Conservation (phyloP, 2,888 invertebrate genomes). For the Lithophane leautieri region DNA sequence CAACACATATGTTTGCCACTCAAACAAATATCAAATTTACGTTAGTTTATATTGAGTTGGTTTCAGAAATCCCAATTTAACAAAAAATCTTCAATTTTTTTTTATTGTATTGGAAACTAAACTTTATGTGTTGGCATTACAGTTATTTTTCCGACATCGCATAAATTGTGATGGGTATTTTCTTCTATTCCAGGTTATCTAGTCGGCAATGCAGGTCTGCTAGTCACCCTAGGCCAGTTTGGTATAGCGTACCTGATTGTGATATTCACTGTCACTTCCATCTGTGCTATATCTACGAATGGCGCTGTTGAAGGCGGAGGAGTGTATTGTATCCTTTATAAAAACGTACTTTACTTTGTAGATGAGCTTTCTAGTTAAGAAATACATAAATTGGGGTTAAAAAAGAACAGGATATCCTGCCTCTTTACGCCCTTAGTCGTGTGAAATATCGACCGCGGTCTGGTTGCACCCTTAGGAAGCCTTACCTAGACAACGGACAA, state of each 20-base stretch:
- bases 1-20: not conserved
- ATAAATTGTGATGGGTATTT: not conserved
- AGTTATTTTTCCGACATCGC: not conserved
- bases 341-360: not conserved
- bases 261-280: constrained; percentile 98
- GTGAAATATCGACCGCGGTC: no score
- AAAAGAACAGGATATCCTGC: no score
- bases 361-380: no score
- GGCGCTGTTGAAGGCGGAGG: constrained; percentile 99
- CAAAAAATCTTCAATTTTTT: no score
- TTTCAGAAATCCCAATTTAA: not conserved
- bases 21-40: not conserved
- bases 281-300: constrained; percentile 99
- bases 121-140: not conserved
- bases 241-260: constrained; percentile 98
- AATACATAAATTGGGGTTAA: no score
- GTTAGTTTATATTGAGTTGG: accelerated
- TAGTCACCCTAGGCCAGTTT: constrained; percentile 96
- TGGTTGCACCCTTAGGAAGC: no score
- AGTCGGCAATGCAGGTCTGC: constrained; percentile 98
- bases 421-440: no score
- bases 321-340: constrained; percentile 98
- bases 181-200: constrained; percentile 94
- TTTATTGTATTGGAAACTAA: not conserved
- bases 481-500: no score